Percentiles rank a stretch among this genome's conserved stretches.
phyloP scores from a whole-genome alignment of 2,888 invertebrate species.

The Alloplasta piceator region DNA sequence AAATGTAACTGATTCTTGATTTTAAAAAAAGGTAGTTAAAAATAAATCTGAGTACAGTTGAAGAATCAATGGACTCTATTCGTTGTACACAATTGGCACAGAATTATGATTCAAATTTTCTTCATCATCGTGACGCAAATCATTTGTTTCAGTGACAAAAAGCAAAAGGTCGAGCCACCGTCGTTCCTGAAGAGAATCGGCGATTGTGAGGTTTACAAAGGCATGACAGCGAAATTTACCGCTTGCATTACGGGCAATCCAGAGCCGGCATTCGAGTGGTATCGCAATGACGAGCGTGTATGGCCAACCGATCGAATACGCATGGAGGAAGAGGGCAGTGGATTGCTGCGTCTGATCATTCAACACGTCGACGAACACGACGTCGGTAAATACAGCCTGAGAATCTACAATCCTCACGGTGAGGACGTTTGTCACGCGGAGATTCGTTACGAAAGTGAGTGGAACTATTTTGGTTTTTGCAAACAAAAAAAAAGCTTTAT shows the following conservation, averaged over 20 bases:
- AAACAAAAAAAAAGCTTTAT: no score
- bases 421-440: slow-evolving; percentile 92
- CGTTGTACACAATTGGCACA: no score
- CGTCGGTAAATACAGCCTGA: slow-evolving; percentile 92
- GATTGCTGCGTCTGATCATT: slow-evolving; percentile 92
- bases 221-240: slow-evolving; percentile 96
- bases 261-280: slow-evolving; percentile 95
- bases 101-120: no score
- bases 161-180: slow-evolving; percentile 92
- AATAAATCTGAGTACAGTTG: no score
- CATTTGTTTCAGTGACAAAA: slow-evolving; percentile 86
- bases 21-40: no score
- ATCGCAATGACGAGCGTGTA: slow-evolving; percentile 90
- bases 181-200: slow-evolving; percentile 95
- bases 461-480: background rate
- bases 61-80: no score
- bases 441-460: slow-evolving; percentile 92
- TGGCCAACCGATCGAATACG: slow-evolving; percentile 93
- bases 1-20: no score
- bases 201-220: slow-evolving; percentile 93
- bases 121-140: no score
- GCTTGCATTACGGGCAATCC: slow-evolving; percentile 95
- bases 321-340: slow-evolving; percentile 93
- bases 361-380: slow-evolving; percentile 91
- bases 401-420: slow-evolving; percentile 93